Evolutionary conservation across 2,888 invertebrate genomes (phyloP).

Genomic region (Mimumesa dahlbomi): DNA sequence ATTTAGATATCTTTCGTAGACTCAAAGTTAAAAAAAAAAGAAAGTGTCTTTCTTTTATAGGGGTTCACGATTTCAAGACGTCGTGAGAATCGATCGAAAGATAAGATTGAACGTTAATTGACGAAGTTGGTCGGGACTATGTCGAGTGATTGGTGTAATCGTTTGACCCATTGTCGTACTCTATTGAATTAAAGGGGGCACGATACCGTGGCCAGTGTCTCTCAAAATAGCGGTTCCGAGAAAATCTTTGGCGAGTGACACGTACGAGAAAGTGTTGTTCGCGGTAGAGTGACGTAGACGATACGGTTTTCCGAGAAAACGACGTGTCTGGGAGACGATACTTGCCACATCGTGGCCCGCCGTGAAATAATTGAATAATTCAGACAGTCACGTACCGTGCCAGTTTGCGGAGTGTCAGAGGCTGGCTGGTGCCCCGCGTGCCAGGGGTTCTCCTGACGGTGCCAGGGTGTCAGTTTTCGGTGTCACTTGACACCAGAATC

Average conservation of each 20-base stretch:
- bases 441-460: constrained; percentile 38
- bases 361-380: constrained; percentile 63
- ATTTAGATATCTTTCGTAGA: no score
- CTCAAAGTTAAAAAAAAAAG: no score
- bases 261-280: constrained; percentile 13
- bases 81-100: constrained; percentile 53
- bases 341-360: constrained; percentile 32
- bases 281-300: constrained; percentile 7
- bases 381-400: constrained; percentile 42
- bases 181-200: constrained; percentile 68
- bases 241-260: constrained; percentile 6
- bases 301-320: constrained; percentile 31
- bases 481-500: constrained; percentile 47
- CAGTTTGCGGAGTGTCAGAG: constrained; percentile 40
- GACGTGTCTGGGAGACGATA: constrained; percentile 36
- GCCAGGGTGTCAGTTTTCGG: constrained; percentile 33
- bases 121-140: constrained; percentile 5
- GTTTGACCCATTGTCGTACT: constrained; percentile 72
- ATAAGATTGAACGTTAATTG: constrained; percentile 57
- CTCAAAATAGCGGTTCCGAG: constrained; percentile 46
- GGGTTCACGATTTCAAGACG: no score
- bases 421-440: constrained; percentile 1
- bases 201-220: constrained; percentile 54
- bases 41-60: no score
- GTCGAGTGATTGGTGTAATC: constrained; percentile 69